Conservation (phyloP, 37 sponge, comb jelly and placozoan species). For the Agelas oroides region DNA sequence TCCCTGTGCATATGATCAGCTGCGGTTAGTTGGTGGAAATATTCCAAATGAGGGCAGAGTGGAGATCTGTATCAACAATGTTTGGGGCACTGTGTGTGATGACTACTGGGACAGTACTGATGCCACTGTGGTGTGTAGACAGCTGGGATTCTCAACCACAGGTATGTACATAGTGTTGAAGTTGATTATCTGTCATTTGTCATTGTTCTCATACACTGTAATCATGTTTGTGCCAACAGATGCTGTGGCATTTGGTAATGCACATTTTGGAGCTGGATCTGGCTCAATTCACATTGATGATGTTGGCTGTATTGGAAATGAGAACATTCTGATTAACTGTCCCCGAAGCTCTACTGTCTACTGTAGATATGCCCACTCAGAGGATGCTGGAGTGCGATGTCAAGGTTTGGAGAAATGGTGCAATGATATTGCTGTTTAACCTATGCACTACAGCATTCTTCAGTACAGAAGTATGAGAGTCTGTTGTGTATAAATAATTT, state of each 20-base stretch:
- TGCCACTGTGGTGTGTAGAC: too few relatives aligned
- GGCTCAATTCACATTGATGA: conserved; percentile 1
- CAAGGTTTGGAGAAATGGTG: neutral
- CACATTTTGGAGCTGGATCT: neutral
- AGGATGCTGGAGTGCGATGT: conserved; percentile 5
- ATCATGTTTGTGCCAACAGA: too few relatives aligned
- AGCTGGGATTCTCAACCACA: neutral
- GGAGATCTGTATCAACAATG: too few relatives aligned
- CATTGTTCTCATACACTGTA: neutral
- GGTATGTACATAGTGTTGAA: too few relatives aligned
- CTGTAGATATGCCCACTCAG: neutral
- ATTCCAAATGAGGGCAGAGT: too few relatives aligned
- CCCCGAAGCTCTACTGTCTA: neutral
- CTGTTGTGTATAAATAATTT: too few relatives aligned
- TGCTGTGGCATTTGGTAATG: neutral
- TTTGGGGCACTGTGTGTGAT: too few relatives aligned
- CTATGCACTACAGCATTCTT: neutral
- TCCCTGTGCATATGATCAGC: too few relatives aligned
- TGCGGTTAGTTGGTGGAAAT: too few relatives aligned
- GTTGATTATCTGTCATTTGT: too few relatives aligned
- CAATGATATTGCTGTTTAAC: neutral
- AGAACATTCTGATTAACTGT: neutral
- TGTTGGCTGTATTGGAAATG: neutral
- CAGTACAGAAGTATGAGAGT: too few relatives aligned
- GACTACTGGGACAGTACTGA: too few relatives aligned